A percentile compares a stretch with the other conserved stretches of the same genome.
Conservation (phyloP, 2,797 vertebrate species). For the Hydrophis major region DNA sequence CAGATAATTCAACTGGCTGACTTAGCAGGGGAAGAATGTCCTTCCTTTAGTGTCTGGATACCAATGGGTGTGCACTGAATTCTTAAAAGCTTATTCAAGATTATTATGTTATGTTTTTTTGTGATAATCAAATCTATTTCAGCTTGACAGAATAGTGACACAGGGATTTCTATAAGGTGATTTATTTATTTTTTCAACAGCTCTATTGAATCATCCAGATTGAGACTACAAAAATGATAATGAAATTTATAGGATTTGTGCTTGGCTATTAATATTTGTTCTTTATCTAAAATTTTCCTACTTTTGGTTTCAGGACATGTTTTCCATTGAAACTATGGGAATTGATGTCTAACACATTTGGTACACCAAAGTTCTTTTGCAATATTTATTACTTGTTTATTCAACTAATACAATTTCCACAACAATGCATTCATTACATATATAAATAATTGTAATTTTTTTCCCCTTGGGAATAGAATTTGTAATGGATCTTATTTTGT, state of each 20-base stretch:
- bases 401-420: background rate
- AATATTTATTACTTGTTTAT: background rate
- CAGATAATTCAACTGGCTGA: slow-evolving; percentile 10
- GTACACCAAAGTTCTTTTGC: background rate
- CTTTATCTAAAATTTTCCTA: background rate
- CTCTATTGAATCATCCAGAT: background rate
- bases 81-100: slow-evolving; percentile 27
- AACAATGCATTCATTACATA: background rate
- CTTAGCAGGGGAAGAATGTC: slow-evolving; percentile 13
- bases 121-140: background rate
- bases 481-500: background rate
- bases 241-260: background rate
- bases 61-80: slow-evolving; percentile 13
- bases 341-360: background rate
- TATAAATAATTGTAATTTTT: background rate
- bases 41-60: slow-evolving; percentile 33
- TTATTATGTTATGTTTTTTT: slow-evolving; percentile 15
- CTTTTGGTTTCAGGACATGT: background rate
- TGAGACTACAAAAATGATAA: background rate
- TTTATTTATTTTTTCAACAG: background rate
- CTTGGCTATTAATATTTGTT: background rate
- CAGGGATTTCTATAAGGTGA: background rate
- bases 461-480: background rate
- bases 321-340: background rate
- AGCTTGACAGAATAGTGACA: accelerated